A percentile compares a stretch with the other conserved stretches of the same genome.
Conservation (phyloP, 2,888 invertebrate species). For the Apantesis nais region DNA sequence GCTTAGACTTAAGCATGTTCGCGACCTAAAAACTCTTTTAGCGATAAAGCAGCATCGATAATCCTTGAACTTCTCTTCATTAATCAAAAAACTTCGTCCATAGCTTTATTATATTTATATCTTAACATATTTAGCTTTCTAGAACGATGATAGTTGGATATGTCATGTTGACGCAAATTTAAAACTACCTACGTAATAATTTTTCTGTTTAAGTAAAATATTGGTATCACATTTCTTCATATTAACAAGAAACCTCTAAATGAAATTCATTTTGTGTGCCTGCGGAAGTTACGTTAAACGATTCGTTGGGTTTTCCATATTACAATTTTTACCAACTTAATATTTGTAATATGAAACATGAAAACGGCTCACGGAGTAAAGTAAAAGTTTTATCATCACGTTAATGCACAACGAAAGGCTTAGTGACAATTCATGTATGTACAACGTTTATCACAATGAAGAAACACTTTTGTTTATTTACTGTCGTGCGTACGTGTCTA, state of each 20-base stretch:
- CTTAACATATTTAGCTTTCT: constrained; percentile 26
- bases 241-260: background rate
- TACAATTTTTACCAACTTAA: too few relatives aligned
- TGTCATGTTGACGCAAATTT: background rate
- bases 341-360: background rate
- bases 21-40: constrained; percentile 74
- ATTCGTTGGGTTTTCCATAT: background rate
- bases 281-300: background rate
- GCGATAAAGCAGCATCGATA: constrained; percentile 67
- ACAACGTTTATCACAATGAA: too few relatives aligned
- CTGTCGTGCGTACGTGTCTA: background rate
- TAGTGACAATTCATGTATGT: background rate
- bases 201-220: too few relatives aligned
- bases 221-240: too few relatives aligned
- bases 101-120: constrained; percentile 54
- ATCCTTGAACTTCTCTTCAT: constrained; percentile 72
- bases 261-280: background rate
- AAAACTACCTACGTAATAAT: background rate
- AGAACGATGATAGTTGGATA: constrained; percentile 1
- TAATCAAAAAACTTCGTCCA: constrained; percentile 66
- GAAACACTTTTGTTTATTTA: too few relatives aligned
- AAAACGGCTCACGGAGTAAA: background rate
- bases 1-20: constrained; percentile 67
- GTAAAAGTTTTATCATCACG: background rate
- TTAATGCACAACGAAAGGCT: background rate